phyloP scores from a whole-genome alignment of 2,888 invertebrate species.

The Pecten maximus region DNA sequence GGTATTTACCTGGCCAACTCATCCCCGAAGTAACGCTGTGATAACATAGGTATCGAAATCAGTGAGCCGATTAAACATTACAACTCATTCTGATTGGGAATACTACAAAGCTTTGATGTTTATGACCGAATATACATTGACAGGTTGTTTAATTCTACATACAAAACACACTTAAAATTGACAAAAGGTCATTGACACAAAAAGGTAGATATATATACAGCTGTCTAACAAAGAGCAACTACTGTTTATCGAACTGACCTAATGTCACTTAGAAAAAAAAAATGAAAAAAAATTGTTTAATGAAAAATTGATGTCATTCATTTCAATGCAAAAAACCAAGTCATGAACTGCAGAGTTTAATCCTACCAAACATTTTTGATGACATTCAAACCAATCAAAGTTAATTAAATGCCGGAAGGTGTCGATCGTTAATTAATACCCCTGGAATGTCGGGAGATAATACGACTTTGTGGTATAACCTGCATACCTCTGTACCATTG shows the following conservation, averaged over 20 bases:
- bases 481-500: neutral
- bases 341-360: too few relatives aligned
- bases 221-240: neutral
- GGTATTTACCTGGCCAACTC: neutral
- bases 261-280: too few relatives aligned
- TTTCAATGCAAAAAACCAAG: neutral
- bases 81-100: neutral
- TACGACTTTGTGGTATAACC: too few relatives aligned
- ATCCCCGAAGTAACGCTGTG: conserved; percentile 13
- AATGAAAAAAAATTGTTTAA: too few relatives aligned
- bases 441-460: neutral
- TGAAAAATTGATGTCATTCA: neutral
- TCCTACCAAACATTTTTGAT: too few relatives aligned
- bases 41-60: neutral
- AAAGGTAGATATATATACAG: neutral
- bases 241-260: neutral
- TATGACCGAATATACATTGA: neutral
- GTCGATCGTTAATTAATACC: neutral
- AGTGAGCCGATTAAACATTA: neutral
- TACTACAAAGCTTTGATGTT: conserved; percentile 33
- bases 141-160: neutral
- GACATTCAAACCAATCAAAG: too few relatives aligned
- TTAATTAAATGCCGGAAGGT: neutral
- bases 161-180: neutral
- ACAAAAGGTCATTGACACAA: neutral